These are phyloP conservation scores for Brachionus asplanchnoidis DNA, from an alignment of 1,140 invertebrate genomes.

Conservation along the genomic window DNA sequence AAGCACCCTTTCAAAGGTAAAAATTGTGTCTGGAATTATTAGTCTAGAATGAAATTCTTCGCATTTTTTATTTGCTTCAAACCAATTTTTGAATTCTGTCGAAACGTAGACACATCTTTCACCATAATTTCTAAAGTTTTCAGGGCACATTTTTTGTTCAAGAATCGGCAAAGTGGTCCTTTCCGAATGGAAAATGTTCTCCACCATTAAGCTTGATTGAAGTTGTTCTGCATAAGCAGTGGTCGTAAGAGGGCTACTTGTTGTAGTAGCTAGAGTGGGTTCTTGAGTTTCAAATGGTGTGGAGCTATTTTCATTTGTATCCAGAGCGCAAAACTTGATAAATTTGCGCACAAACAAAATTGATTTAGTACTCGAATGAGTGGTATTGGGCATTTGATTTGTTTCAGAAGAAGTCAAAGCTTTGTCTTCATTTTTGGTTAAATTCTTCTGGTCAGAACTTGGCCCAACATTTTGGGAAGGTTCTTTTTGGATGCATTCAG, in stretches of 20 bases:
- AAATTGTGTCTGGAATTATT: not conserved
- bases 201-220: not conserved
- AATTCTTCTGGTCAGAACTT: not conserved
- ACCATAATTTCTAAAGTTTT: not conserved
- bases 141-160: not conserved
- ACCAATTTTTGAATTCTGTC: not conserved
- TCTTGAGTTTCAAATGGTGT: not conserved
- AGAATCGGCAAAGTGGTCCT: not conserved
- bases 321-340: not conserved
- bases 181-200: not conserved
- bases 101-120: slow-evolving; percentile 7
- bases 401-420: not conserved
- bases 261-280: not conserved
- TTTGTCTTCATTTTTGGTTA: not conserved
- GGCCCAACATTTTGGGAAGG: not conserved
- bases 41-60: not conserved
- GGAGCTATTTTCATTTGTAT: not conserved
- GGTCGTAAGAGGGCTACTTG: not conserved
- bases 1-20: not conserved
- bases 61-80: not conserved
- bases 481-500: not conserved
- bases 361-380: not conserved
- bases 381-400: not conserved
- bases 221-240: not conserved
- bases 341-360: not conserved